Base-by-base conservation (phyloP, 2,113 vertebrate genomes). In the Ceyx cyanopectus region DNA sequence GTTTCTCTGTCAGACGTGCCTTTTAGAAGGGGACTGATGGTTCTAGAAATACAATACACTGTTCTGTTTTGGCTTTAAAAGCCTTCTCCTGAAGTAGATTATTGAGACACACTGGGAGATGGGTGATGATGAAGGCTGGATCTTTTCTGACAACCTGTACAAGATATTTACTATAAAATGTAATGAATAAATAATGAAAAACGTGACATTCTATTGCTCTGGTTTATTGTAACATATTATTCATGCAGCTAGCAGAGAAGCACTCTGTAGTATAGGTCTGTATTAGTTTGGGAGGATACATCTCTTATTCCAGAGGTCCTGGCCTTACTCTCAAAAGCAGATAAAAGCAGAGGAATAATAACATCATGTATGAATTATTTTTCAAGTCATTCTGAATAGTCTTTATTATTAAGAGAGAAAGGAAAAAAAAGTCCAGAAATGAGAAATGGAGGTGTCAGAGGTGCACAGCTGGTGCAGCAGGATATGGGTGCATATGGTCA, bases 171-270 rank as follows among this genome's bases (percentile, higher is more conserved):
- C 29, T 89, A 32, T 53, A 72, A 75, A 90, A 70, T 77, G 8
- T 69, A 82, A 68, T 85, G 63, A 95, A 94, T 92, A 95, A 93
- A 86, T 95, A 87, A 92, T 67, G 61, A 53, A 83, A 93, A 91
- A 93, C 4, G 7, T 77, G 75, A 81, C 43, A 48, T 14, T 41
- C 19, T 62, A 46, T 69, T 90, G 67, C 57, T 75, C 46, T 92
- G 46, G 56, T 87, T 89, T 89, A 65, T 88, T 85, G 21, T 34
- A 76, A 67, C 10, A 8, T 32, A 68, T 80, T 86, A 75, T 80
- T 95, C 48, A 92, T 87, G n/a, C 16, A 94, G 27, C 21, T 82
- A 54, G 37, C 50, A 54, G 54, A 66, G 54, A 67, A 26, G 1
- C 8, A 81, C 37, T 32, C 22, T 80, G 58, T 66, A 76, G 54